Percentiles rank a stretch among this genome's conserved stretches.
These are phyloP conservation scores for Corythornis vintsioides DNA, from an alignment of 2,113 vertebrate species.

Conservation along the genomic window DNA sequence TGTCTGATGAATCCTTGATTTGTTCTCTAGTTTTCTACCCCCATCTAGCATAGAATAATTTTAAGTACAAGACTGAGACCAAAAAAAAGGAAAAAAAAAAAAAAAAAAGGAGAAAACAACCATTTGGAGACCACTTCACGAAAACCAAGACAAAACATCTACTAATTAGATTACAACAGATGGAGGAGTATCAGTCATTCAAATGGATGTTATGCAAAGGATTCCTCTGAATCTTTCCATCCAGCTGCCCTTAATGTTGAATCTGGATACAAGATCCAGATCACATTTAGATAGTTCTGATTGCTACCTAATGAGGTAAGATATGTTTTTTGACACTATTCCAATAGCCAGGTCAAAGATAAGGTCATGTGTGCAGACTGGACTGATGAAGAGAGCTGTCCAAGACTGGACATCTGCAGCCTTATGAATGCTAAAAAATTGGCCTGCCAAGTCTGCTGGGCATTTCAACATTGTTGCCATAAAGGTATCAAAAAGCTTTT, in stretches of 20 bases:
- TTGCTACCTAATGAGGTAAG: not conserved
- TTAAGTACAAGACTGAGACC: not conserved
- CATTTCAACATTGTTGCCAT: not conserved
- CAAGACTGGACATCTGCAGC: not conserved
- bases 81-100: not conserved
- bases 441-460: not conserved
- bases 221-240: not conserved
- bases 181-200: not conserved
- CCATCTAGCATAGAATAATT: not conserved
- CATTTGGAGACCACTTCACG: not conserved
- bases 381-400: not conserved
- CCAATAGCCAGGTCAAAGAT: not conserved
- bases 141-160: not conserved
- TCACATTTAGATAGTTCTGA: not conserved
- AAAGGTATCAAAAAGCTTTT: conserved; percentile 1
- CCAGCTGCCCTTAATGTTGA: not conserved
- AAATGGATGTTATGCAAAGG: not conserved
- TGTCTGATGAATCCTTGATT: not conserved
- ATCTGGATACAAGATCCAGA: not conserved
- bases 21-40: not conserved
- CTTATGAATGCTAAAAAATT: not conserved
- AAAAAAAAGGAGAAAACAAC: not conserved
- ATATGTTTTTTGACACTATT: not conserved
- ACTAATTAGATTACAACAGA: not conserved
- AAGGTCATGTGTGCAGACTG: not conserved